phyloP scores from a whole-genome alignment of 2,113 vertebrate genomes.

The Triplophysa dalaica region DNA sequence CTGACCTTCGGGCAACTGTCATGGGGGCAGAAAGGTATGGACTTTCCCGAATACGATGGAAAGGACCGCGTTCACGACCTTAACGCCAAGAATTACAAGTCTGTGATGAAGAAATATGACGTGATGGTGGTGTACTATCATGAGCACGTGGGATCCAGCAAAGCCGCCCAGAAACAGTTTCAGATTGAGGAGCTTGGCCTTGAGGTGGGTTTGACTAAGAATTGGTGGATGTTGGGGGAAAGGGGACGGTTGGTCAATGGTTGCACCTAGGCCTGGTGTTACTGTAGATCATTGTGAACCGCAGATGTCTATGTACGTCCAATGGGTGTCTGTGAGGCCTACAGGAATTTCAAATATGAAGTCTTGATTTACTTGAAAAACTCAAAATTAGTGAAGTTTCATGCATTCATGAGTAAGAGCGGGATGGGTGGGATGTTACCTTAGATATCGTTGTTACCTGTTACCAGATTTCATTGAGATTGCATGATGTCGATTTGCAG shows the following conservation, averaged over 20 bases:
- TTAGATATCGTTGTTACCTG: no score
- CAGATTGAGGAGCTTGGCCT: constrained; percentile 86
- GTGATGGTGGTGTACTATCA: constrained; percentile 88
- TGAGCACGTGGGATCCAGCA: constrained; percentile 80
- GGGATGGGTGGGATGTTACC: no score
- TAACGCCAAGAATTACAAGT: constrained; percentile 85
- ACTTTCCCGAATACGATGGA: constrained; percentile 86
- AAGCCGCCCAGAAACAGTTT: constrained; percentile 83
- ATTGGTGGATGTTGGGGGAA: not conserved
- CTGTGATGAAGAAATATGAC: constrained; percentile 86
- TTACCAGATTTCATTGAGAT: no score
- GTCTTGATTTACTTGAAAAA: no score
- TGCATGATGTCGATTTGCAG: no score
- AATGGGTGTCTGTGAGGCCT: not conserved
- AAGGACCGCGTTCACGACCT: constrained; percentile 85
- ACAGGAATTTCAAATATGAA: not conserved
- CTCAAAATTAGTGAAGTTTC: not conserved
- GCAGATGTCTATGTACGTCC: not conserved
- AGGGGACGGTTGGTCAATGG: not conserved
- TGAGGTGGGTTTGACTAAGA: constrained; percentile 76
- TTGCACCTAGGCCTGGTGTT: not conserved
- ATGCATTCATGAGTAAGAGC: no score
- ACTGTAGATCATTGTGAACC: not conserved
- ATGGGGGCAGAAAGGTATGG: constrained; percentile 75
- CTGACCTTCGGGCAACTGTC: constrained; percentile 66